Base-by-base conservation (phyloP, 2,888 invertebrate species). In the Carcina quercana region DNA sequence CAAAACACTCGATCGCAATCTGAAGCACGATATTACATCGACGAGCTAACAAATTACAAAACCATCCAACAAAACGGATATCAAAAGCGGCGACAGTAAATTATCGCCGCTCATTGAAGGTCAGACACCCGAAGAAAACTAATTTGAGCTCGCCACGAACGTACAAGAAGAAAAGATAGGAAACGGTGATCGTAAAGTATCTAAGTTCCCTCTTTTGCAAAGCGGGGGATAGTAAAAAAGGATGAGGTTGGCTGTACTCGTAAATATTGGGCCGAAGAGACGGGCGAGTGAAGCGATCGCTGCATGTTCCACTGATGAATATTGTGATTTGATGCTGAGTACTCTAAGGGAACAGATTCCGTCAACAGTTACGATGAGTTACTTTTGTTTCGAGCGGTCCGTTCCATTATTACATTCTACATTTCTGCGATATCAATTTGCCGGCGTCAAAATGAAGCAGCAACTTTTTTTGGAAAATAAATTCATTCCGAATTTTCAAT, bases 101-200 rank as follows among this genome's bases (percentile, higher is more conserved):
- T 20, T 20, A 13, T 14, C 19, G 11, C 2, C 19, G 10, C 8
- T 17, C 25, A 34, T 29, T 34, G 25, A 25, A 28, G 34, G 34
- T 28, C 34, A 29, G 20, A 29, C 25, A 34, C 24, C 29, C 28
- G 25, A 25, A 11, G 15, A 15, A 34, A 34, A 34, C 34, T 34
- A 30, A 34, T 34, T 34, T 27, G 30, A 24, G 14, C 25, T 19
- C 14, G 29, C 19, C 14, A 25, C 2, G 19, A 2, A 19, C 13
- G 21, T 19, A 13, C 5, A 17, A 28, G 15, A 12, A 27, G 27
- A 19, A 28, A 33, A 19, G 33, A 33, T 22, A 32, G 25, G 25
- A 35, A 30, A 12, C 22, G 17, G 10, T 22, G 15, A 11, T 24
- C 25, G 27, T 30, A 30, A 27, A 35, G 14, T 15, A 30, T 12